Evolutionary conservation across 2,797 vertebrate genomes (phyloP), one percentile per base, ranked within the genome.

Genomic region (Salarias fasciatus): DNA sequence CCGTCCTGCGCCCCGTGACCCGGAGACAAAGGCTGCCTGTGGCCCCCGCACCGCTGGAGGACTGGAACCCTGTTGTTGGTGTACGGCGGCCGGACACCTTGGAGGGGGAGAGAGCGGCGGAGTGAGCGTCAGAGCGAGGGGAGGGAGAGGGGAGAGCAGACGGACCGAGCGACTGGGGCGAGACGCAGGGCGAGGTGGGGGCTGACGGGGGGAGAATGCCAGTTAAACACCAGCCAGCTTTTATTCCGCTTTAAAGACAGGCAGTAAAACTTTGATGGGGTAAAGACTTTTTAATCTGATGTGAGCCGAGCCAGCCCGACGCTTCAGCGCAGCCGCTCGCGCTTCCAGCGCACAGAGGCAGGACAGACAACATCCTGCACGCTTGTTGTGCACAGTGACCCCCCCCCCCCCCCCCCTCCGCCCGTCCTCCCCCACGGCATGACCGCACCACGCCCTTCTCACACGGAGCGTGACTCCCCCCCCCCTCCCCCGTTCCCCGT

Each of bases 261-360:
- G 80, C 90, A 76, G 80, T 91, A 89, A 91, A 91, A 90, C 80
- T 88, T 89, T 90, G 88, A 91, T 91, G 87, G 84, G 88, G 76
- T 91, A 90, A 89, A 90, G 86, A 87, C 73, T 89, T 89, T 89
- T 89, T 87, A 89, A 89, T 89, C 88, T 79, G 88, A 87, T 83
- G 85, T 51, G 77, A 87, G 85, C 77, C 47, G 69, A 82, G 86
- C 86, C 81, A 82, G 76, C 71, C 76, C 52, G 82, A 77, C 52
- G 65, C 45, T 77, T 72, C 69, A 63, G 64, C 38, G 71, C 69
- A 7, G 60, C 60, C 66, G 66, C 75, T 73, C 57, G 33, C 68
- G 31, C 75, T 82, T 71, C 69, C 72, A 74, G 63, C 45, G 6
- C 11, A 31, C 60, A 59, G 54, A 66, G 62, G 67, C 51, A 69